Conservation (phyloP, 2,888 invertebrate species). For the Keiferia lycopersicella region DNA sequence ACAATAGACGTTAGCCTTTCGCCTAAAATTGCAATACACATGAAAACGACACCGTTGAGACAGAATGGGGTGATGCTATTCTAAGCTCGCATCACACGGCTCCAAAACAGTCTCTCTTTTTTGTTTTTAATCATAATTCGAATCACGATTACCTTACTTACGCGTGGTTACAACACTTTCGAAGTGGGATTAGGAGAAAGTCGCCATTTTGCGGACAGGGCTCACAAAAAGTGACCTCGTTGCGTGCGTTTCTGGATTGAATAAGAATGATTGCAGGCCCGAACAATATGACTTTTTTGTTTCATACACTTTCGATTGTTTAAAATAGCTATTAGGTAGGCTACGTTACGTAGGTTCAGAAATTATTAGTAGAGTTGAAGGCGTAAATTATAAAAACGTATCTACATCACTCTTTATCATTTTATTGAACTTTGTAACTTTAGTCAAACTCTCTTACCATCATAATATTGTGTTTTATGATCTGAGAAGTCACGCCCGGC, state of each 20-base stretch:
- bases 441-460: background rate
- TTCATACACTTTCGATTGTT: constrained; percentile 17
- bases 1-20: too few species aligned
- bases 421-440: background rate
- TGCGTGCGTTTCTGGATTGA: constrained; percentile 30
- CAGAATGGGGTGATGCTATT: too few species aligned
- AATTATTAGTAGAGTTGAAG: too few species aligned
- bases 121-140: constrained; percentile 51
- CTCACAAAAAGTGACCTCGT: constrained; percentile 30
- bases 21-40: too few species aligned
- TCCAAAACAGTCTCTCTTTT: too few species aligned
- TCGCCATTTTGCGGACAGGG: constrained; percentile 20
- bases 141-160: constrained; percentile 63
- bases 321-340: background rate
- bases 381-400: too few species aligned
- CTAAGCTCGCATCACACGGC: too few species aligned
- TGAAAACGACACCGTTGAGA: too few species aligned
- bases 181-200: constrained; percentile 61
- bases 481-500: background rate
- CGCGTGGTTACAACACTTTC: constrained; percentile 56
- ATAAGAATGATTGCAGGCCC: constrained; percentile 25
- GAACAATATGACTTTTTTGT: constrained; percentile 22
- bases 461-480: background rate
- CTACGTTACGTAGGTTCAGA: background rate
- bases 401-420: too few species aligned